phyloP scores from a whole-genome alignment of 1,140 invertebrate species.

The Lordiphosa clarofinis region DNA sequence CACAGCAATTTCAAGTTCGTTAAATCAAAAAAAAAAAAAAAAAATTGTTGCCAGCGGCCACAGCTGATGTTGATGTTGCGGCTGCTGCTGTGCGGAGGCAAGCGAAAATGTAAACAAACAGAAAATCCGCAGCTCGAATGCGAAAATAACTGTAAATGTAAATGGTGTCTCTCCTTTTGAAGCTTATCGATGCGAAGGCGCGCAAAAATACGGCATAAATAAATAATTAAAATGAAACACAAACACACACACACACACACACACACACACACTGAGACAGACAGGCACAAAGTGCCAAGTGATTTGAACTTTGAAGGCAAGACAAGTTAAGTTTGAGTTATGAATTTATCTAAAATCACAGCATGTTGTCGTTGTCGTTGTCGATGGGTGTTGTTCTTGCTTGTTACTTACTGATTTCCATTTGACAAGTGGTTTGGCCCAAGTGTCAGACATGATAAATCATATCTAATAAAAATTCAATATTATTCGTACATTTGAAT shows the following conservation, averaged over 20 bases:
- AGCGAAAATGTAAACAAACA: constrained; percentile 22
- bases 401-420: constrained; percentile 29
- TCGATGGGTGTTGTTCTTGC: constrained; percentile 24
- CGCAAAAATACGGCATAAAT: constrained; percentile 74
- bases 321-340: constrained; percentile 71
- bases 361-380: constrained; percentile 53
- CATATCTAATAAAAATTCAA: constrained; percentile 46
- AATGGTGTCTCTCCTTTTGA: constrained; percentile 66
- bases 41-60: constrained; percentile 34
- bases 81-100: constrained; percentile 8
- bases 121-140: constrained; percentile 14
- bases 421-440: constrained; percentile 76
- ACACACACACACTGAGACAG: constrained; percentile 17
- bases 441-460: constrained; percentile 76
- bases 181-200: constrained; percentile 71
- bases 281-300: constrained; percentile 42
- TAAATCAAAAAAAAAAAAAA: constrained; percentile 40
- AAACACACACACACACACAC: constrained; percentile 19
- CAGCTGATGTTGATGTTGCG: constrained; percentile 48
- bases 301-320: constrained; percentile 79
- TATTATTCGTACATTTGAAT: constrained; percentile 1
- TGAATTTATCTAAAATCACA: constrained; percentile 77
- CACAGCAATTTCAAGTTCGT: constrained; percentile 61
- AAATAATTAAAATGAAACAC: constrained; percentile 56
- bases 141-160: constrained; percentile 65